Base-by-base conservation (phyloP, 2,113 vertebrate species). In the Oryzias curvinotus region DNA sequence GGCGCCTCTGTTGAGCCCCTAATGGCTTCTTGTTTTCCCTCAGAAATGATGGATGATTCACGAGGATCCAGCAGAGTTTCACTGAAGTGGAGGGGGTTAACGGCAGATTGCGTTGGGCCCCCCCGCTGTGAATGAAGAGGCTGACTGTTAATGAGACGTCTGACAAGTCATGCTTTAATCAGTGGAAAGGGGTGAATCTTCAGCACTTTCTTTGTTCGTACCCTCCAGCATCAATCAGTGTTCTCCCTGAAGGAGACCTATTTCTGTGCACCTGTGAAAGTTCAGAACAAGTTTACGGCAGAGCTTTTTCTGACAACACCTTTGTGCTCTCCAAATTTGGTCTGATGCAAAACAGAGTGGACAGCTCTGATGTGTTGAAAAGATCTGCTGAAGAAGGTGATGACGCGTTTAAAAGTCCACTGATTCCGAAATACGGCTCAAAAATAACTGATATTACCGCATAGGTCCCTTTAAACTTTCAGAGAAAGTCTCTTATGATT, bases 111-210 rank as follows among this genome's bases (percentile, higher is more conserved):
- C 67, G 45, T 59, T 28, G 46, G 23, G 6, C 71, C 46, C 8
- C 30, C 58, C 62, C 41, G 19, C 49, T 1, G 54, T 13, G 30
- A 56, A 21, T 5, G 7, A 14, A 66, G 23, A 2, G 64, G 43
- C 64, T 68, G 41, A 18, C 14, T 74, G 57, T 51, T 69, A 71
- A 81, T 58, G 57, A 71, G 65, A 80, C 1, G 12, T 64, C 58
- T 65, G 46, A 81, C 71, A 62, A 64, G 71, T 62, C 55, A 55
- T 45, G 14, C 57, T 63, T 52, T 56, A 57, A 74, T 71, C 47
- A 30, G 21, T 0, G 10, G 30, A 26, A 50, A 23, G 17, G 25
- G 36, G 8, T 55, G 55, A 57, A 6, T 71, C 56, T 68, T 58
- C 17, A 42, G 2, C 14, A 16, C 4, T 45, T 51, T 15, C 30